Evolutionary conservation across 2,888 invertebrate genomes (phyloP).

Genomic region (Drosophila conformis): DNA sequence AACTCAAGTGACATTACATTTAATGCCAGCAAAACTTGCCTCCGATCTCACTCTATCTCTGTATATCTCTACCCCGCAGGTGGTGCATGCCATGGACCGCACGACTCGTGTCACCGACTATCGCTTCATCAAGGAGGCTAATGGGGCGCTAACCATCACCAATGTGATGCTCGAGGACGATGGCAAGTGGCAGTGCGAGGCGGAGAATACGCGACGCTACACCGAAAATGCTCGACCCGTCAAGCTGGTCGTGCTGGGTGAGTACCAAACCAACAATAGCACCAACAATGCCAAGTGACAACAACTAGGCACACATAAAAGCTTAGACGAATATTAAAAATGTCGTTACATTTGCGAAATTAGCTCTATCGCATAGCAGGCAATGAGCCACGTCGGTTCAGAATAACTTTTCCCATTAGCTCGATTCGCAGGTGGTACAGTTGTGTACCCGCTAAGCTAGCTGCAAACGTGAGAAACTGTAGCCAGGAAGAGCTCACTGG

Average conservation of each 20-base stretch:
- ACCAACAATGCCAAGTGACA: background rate
- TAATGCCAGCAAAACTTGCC: slow-evolving; percentile 41
- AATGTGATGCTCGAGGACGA: slow-evolving; percentile 88
- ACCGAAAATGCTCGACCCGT: slow-evolving; percentile 88
- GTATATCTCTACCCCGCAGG: slow-evolving; percentile 59
- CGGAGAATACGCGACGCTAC: slow-evolving; percentile 87
- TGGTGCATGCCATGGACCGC: slow-evolving; percentile 84
- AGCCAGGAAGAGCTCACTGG: background rate
- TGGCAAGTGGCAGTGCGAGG: slow-evolving; percentile 91
- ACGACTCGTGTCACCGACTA: slow-evolving; percentile 84
- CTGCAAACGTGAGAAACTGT: slow-evolving; percentile 17
- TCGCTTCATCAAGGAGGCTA: slow-evolving; percentile 85
- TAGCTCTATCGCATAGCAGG: slow-evolving; percentile 39
- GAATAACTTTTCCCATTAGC: slow-evolving; percentile 29
- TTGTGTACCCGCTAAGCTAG: slow-evolving; percentile 31
- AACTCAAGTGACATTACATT: slow-evolving; percentile 57
- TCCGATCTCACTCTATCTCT: slow-evolving; percentile 7
- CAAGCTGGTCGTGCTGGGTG: slow-evolving; percentile 88
- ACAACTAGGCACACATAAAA: slow-evolving; percentile 29
- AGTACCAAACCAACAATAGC: slow-evolving; percentile 80
- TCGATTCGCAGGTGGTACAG: slow-evolving; percentile 25
- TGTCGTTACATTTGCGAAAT: slow-evolving; percentile 62
- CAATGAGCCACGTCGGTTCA: slow-evolving; percentile 41
- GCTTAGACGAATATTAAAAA: slow-evolving; percentile 63
- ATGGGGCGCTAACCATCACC: slow-evolving; percentile 84